phyloP scores from a whole-genome alignment of 1,140 invertebrate genomes.

The Eupeodes corollae region DNA sequence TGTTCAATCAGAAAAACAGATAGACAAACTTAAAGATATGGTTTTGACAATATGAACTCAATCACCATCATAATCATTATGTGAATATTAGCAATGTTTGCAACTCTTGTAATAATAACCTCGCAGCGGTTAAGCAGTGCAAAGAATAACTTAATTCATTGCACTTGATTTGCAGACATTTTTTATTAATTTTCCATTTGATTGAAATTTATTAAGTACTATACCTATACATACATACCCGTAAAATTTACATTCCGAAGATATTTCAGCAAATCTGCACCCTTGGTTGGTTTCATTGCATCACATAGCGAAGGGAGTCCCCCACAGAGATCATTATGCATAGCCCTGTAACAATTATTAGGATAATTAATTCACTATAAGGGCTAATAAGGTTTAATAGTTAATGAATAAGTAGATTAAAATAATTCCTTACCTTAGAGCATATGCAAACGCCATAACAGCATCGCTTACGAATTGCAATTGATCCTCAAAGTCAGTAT shows the following conservation, averaged over 20 bases:
- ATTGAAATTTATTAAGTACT: no score
- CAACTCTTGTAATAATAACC: no score
- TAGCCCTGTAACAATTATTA: constrained; percentile 48
- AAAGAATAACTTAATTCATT: no score
- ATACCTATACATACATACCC: no score
- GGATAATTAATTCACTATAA: background rate
- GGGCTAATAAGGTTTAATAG: background rate
- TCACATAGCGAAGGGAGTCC: constrained; percentile 64
- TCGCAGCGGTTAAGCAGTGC: no score
- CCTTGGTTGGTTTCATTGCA: constrained; percentile 79
- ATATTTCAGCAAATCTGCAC: constrained; percentile 68
- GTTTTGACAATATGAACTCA: no score
- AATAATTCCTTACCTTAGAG: constrained; percentile 55
- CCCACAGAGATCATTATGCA: constrained; percentile 70
- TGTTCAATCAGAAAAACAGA: no score
- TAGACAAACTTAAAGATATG: no score
- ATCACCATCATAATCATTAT: no score
- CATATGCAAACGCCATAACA: constrained; percentile 82
- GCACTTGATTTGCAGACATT: no score
- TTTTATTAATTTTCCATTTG: no score
- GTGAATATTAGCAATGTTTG: no score
- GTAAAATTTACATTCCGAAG: constrained; percentile 71
- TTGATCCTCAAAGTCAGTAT: constrained; percentile 78
- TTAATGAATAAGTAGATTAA: background rate
- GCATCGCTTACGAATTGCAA: constrained; percentile 88